Conservation (phyloP, 2,113 vertebrate genomes). For the Brachypteracias leptosomus region DNA sequence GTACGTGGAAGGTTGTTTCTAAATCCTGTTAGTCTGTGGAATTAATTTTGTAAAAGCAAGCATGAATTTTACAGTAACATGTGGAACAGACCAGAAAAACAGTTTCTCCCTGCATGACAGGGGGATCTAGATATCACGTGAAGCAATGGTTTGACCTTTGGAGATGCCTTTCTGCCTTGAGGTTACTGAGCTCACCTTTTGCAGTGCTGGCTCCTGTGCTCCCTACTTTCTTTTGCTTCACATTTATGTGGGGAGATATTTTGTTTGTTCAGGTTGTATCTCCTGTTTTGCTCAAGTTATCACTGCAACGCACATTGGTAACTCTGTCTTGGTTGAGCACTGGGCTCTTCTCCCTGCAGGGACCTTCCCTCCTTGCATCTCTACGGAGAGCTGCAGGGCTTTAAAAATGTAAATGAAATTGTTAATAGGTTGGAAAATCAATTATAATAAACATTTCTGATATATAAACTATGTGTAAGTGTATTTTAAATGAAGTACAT, state of each 20-base stretch:
- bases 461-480: conserved; percentile 56
- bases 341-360: background rate
- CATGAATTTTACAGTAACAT: conserved; percentile 3
- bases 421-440: conserved; percentile 63
- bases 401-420: conserved; percentile 44
- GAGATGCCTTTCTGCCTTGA: background rate
- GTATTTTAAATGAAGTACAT: conserved; percentile 58
- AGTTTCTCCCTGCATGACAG: background rate
- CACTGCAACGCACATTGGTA: rapidly evolving
- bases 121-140: rapidly evolving
- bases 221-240: background rate
- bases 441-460: conserved; percentile 64
- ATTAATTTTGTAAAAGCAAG: conserved; percentile 45
- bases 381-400: background rate
- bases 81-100: background rate
- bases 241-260: background rate
- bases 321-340: background rate
- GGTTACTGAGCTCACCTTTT: background rate
- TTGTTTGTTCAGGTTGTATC: background rate
- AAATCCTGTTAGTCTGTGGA: background rate
- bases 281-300: background rate
- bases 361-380: background rate
- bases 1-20: background rate
- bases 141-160: background rate
- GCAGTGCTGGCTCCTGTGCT: background rate